These are phyloP conservation scores for Mimas tiliae DNA, from an alignment of 2,888 invertebrate species.

Conservation along the genomic window DNA sequence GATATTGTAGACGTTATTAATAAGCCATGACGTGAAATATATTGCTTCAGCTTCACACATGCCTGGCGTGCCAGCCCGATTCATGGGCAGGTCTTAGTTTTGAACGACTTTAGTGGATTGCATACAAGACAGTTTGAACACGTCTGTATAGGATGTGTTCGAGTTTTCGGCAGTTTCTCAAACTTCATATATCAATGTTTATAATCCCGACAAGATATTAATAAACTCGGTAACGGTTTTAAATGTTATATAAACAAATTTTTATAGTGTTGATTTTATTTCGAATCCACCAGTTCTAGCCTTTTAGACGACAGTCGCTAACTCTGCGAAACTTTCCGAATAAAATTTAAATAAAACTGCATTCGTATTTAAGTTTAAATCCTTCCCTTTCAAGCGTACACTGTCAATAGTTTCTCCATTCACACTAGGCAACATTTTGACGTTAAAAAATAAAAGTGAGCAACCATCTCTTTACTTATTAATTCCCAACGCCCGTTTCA, in stretches of 20 bases:
- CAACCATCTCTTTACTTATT: constrained; percentile 39
- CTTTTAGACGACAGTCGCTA: constrained; percentile 7
- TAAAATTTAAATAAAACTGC: constrained; percentile 23
- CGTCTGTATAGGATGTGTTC: not conserved
- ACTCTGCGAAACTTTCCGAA: constrained; percentile 9
- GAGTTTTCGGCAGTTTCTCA: constrained; percentile 16
- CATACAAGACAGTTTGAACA: constrained; percentile 44
- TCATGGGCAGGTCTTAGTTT: constrained; percentile 47
- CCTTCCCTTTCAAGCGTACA: constrained; percentile 29
- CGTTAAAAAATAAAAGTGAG: constrained; percentile 19
- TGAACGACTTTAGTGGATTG: constrained; percentile 57
- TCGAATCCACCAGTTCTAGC: constrained; percentile 1
- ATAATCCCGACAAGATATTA: not conserved
- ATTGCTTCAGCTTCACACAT: constrained; percentile 53
- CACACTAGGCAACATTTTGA: constrained; percentile 24
- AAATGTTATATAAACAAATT: not conserved
- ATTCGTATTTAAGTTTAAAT: constrained; percentile 30
- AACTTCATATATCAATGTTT: constrained; percentile 14
- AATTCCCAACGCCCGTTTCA: constrained; percentile 40
- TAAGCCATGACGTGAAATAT: constrained; percentile 65
- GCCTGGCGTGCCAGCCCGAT: constrained; percentile 41
- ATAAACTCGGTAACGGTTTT: not conserved
- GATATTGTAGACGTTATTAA: constrained; percentile 64
- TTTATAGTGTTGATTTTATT: constrained; percentile 7
- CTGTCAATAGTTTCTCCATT: constrained; percentile 19